Evolutionary conservation across 1,140 invertebrate species (phyloP).

Genomic region (Zaprionus lachaisei): DNA sequence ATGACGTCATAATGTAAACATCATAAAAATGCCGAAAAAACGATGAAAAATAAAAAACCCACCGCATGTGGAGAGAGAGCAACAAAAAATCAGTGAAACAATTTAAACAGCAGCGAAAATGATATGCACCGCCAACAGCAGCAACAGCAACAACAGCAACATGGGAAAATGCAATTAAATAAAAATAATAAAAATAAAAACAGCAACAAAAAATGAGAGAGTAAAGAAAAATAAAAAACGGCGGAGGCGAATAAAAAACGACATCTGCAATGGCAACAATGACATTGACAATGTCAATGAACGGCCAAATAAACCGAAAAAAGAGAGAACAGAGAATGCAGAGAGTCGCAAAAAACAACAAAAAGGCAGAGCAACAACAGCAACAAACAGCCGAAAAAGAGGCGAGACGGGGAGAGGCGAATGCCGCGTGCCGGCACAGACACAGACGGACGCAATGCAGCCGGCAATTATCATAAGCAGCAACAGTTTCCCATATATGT

Average conservation of each 20-base stretch:
- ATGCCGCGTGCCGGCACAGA: constrained; percentile 66
- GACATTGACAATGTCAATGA: constrained; percentile 83
- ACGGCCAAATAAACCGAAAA: constrained; percentile 60
- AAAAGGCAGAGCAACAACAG: constrained; percentile 50
- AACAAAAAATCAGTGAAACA: constrained; percentile 34
- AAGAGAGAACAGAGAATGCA: constrained; percentile 13
- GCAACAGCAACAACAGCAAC: neutral
- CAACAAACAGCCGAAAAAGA: constrained; percentile 14
- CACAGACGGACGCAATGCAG: constrained; percentile 54
- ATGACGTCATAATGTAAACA: constrained; percentile 82
- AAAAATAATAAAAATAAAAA: constrained; percentile 67
- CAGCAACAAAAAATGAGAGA: constrained; percentile 14
- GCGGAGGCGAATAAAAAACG: constrained; percentile 49
- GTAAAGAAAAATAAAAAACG: neutral
- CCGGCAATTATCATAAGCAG: constrained; percentile 82
- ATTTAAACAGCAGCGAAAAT: constrained; percentile 68
- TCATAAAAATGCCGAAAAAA: constrained; percentile 75
- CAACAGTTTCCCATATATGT: constrained; percentile 54
- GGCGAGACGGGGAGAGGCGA: constrained; percentile 12
- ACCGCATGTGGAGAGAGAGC: constrained; percentile 3
- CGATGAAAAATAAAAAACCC: constrained; percentile 23
- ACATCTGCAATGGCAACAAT: constrained; percentile 74
- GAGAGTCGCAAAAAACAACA: constrained; percentile 22
- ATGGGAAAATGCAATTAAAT: constrained; percentile 69
- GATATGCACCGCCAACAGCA: constrained; percentile 70